phyloP scores from a whole-genome alignment of 1,140 invertebrate genomes.

The Drepana arcuata region DNA sequence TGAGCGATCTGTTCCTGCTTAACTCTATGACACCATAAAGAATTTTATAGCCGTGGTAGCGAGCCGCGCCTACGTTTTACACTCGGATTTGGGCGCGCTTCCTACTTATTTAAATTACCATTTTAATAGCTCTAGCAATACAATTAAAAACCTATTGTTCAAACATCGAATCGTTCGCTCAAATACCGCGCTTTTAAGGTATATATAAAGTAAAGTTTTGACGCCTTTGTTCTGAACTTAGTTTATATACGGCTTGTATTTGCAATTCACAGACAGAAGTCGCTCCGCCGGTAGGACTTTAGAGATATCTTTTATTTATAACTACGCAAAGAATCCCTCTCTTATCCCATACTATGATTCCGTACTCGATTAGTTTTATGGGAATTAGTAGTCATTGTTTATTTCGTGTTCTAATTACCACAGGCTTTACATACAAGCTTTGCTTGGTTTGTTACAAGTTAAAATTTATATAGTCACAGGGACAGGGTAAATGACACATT shows the following conservation, averaged over 20 bases:
- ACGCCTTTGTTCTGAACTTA: slow-evolving; percentile 22
- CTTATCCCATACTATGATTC: slow-evolving; percentile 29
- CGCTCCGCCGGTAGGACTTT: slow-evolving; percentile 47
- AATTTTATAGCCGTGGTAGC: slow-evolving; percentile 46
- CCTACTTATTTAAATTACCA: slow-evolving; percentile 63
- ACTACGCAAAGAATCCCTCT: slow-evolving; percentile 36
- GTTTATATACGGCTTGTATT: slow-evolving; percentile 33
- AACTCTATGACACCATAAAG: slow-evolving; percentile 40
- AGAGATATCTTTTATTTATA: slow-evolving; percentile 68
- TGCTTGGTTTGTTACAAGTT: no score
- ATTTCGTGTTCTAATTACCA: no score
- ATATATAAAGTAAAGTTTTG: slow-evolving; percentile 11
- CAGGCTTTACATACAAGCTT: no score
- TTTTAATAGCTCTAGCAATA: slow-evolving; percentile 56
- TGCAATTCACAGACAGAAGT: slow-evolving; percentile 59
- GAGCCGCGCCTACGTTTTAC: slow-evolving; percentile 43
- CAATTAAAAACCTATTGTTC: slow-evolving; percentile 50
- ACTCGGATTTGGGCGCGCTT: slow-evolving; percentile 44
- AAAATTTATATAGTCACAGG: no score
- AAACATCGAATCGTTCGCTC: slow-evolving; percentile 26
- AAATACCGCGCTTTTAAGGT: slow-evolving; percentile 7
- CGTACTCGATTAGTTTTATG: no score
- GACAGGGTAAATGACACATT: no score
- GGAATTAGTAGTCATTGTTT: no score
- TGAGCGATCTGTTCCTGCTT: no score